Base-by-base conservation (phyloP, 2,113 vertebrate genomes). In the Anas platyrhynchos region DNA sequence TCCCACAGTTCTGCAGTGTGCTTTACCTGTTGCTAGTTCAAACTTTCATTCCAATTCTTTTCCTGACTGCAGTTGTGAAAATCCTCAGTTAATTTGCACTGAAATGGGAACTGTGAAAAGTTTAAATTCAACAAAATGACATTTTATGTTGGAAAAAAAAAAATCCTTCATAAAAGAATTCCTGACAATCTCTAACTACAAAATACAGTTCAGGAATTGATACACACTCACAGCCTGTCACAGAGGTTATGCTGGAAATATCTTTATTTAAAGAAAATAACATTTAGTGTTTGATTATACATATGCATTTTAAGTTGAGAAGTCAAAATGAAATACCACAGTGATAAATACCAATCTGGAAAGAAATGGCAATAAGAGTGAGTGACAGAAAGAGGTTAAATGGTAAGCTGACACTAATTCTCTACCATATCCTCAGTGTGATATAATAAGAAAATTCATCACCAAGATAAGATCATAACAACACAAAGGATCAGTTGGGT, bases 261-360 rank as follows among this genome's bases (percentile, higher is more conserved):
- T 71, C 43, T 78, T 93, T 90, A 54, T 74, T 93, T 90, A 88
- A 91, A 81, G 32, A 88, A 81, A 29, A 34, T 69, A 94, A 54
- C 87, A 88, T 94, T 93, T 89, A 88, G n/a, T 38, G 73, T 91
- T 80, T 74, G 20, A 61, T 90, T 86, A 88, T 78, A 52, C 1
- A 3, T 65, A 14, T 72, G 26, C 34, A 56, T 75, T 83, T 92
- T 78, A 76, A 88, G 62, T 76, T 86, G 91, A 86, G 73, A 95
- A 92, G 93, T 95, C 88, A 88, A 83, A 96, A 94, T 68, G 23
- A 96, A 97, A 96, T 96, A 90, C 61, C 90, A 94, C 48, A 18
- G 73, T 75, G 90, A 91, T 83, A 97, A 93, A 94, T 62, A 82
- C 22, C 54, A 84, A 59, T 68, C 75, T 72, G n/a, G 16, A 94